Evolutionary conservation across 2,113 vertebrate species (phyloP).

Genomic region (Sturnira hondurensis): DNA sequence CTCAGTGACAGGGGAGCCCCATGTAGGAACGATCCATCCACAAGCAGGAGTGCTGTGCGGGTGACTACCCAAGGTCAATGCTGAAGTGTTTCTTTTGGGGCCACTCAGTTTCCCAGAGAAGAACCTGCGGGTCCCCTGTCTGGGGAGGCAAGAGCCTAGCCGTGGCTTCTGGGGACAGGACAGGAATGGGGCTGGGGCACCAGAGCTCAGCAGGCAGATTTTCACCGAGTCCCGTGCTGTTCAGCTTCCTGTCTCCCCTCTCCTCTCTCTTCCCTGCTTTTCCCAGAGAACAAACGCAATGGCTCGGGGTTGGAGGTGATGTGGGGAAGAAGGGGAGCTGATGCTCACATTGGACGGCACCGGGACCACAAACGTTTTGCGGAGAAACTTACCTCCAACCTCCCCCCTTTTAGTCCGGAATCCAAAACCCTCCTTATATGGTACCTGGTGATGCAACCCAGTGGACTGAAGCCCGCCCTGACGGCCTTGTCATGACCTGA

Average conservation of each 20-base stretch:
- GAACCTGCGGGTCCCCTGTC: fast-evolving
- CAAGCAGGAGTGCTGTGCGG: background rate
- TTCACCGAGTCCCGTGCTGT: background rate
- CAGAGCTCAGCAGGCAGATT: background rate
- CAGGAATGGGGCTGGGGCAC: too few relatives aligned
- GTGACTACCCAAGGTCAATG: too few relatives aligned
- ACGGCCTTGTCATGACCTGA: too few relatives aligned
- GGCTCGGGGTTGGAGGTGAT: too few relatives aligned
- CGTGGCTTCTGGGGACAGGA: background rate
- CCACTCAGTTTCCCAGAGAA: background rate
- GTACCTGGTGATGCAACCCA: too few relatives aligned
- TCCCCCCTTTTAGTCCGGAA: background rate
- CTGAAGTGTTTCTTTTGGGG: too few relatives aligned
- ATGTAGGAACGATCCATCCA: background rate
- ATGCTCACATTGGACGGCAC: background rate
- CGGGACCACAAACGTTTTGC: background rate
- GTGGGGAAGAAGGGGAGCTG: background rate
- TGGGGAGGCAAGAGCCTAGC: background rate
- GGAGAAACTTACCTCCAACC: background rate
- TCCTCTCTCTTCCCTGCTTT: background rate
- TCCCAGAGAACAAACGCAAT: background rate
- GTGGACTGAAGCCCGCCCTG: too few relatives aligned
- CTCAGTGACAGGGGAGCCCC: background rate
- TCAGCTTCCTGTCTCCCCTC: background rate
- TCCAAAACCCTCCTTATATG: too few relatives aligned